Conservation (phyloP, 2,113 vertebrate species). For the Heterotilapia buettikoferi region DNA sequence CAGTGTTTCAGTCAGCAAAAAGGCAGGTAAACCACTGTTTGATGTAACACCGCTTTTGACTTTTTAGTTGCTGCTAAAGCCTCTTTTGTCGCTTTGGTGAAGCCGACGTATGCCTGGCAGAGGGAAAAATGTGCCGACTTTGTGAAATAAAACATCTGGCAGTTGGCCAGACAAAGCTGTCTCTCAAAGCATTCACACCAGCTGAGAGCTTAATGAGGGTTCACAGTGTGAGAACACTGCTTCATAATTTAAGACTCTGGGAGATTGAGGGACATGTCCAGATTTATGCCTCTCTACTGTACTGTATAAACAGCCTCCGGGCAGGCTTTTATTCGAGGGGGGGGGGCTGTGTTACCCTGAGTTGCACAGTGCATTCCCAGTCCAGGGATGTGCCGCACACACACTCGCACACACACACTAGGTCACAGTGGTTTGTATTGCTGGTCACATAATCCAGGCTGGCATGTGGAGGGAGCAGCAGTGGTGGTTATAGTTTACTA, state of each 20-base stretch:
- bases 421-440: conserved; percentile 5
- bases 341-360: conserved; percentile 1
- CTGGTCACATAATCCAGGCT: conserved; percentile 23
- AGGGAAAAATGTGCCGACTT: conserved; percentile 54
- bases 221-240: conserved; percentile 46
- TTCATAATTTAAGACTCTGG: conserved; percentile 46
- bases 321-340: neutral
- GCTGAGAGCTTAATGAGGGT: conserved; percentile 62
- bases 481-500: conserved; percentile 12
- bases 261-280: conserved; percentile 43
- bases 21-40: neutral
- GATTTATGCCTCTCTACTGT: conserved; percentile 15
- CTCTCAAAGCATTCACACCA: conserved; percentile 48
- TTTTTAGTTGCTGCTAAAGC: neutral
- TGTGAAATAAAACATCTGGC: conserved; percentile 64
- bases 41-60: neutral
- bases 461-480: conserved; percentile 22
- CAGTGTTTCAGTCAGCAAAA: neutral
- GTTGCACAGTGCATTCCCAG: conserved; percentile 17
- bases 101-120: conserved; percentile 31
- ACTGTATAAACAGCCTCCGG: conserved; percentile 22
- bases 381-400: neutral
- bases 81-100: conserved; percentile 25
- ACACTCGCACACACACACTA: neutral
- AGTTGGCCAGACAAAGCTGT: conserved; percentile 35